Evolutionary conservation across 37 sponge, comb jelly and placozoan genomes (phyloP).

Genomic region (Beroe forskalii): DNA sequence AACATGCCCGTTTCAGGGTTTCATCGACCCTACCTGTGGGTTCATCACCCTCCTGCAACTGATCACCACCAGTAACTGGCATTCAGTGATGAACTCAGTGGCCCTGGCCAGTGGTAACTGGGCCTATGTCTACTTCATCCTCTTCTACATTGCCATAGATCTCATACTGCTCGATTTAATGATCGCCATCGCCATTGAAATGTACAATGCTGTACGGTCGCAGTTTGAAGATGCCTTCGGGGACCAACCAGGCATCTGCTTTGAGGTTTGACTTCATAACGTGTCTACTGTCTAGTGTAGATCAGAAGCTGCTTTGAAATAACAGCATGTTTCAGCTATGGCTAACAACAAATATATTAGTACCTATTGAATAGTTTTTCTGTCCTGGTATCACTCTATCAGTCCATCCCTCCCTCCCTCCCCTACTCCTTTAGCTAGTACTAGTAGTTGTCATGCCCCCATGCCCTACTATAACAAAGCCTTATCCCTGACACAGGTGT

Average conservation of each 20-base stretch:
- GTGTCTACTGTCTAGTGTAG: no score
- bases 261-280: constrained; percentile 47
- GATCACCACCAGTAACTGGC: constrained; percentile 63
- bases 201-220: constrained; percentile 35
- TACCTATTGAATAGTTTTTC: no score
- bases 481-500: no score
- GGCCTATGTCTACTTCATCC: constrained; percentile 63
- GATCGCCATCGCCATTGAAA: constrained; percentile 58
- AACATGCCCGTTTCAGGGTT: constrained; percentile 48
- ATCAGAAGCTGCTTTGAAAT: no score
- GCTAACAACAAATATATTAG: no score
- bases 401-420: no score
- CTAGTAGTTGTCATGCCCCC: no score
- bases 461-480: no score
- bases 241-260: constrained; percentile 22
- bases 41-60: constrained; percentile 57
- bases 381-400: no score
- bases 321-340: no score
- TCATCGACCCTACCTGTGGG: constrained; percentile 28
- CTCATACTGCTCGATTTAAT: constrained; percentile 50
- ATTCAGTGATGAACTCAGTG: constrained; percentile 55
- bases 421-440: no score
- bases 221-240: constrained; percentile 44
- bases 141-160: constrained; percentile 56
- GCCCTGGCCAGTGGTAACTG: constrained; percentile 24